These are phyloP conservation scores for Pseudochirops corinnae DNA, from an alignment of 2,797 vertebrate species.

Conservation along the genomic window DNA sequence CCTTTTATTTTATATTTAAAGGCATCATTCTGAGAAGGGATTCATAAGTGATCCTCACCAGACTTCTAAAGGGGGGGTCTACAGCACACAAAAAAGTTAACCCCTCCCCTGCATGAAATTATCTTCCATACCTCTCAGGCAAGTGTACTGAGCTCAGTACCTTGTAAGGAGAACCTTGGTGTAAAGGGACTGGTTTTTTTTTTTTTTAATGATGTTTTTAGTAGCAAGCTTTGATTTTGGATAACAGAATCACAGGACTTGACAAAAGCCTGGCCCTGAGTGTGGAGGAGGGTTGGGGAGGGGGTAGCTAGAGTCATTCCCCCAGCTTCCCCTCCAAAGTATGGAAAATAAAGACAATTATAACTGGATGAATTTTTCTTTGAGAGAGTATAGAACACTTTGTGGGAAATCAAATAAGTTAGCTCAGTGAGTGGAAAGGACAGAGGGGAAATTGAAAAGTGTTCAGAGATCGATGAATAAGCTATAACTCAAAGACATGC, in stretches of 20 bases:
- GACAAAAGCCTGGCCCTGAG: background rate
- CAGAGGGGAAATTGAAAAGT: conserved; percentile 16
- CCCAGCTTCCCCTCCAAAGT: background rate
- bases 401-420: conserved; percentile 12
- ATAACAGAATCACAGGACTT: background rate
- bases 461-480: conserved; percentile 25
- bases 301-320: background rate
- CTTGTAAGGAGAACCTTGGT: background rate
- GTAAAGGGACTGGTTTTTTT: background rate
- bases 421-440: background rate
- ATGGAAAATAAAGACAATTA: background rate
- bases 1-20: background rate
- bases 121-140: background rate
- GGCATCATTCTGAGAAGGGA: background rate
- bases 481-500: conserved; percentile 21
- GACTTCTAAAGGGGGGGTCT: background rate
- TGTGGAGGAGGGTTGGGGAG: accelerated
- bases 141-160: background rate
- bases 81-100: background rate
- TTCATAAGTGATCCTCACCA: background rate
- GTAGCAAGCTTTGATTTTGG: background rate
- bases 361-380: background rate
- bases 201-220: background rate
- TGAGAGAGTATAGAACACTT: background rate
- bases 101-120: background rate